These are phyloP conservation scores for Calidris pygmaea DNA, from an alignment of 2,113 vertebrate species.

Conservation along the genomic window DNA sequence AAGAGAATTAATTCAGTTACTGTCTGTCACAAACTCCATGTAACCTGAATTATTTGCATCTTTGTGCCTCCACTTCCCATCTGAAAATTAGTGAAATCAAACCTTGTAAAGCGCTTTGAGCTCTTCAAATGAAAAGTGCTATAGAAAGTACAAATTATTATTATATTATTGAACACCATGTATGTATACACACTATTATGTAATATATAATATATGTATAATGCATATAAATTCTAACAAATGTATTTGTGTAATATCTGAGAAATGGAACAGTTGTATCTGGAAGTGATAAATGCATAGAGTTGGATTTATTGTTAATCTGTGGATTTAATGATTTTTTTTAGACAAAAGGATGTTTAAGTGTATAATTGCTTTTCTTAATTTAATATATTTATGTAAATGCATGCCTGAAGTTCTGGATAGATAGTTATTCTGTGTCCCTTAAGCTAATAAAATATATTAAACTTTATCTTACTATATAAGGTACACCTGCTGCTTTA, in stretches of 20 bases:
- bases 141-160: conserved; percentile 63
- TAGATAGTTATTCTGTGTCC: conserved; percentile 81
- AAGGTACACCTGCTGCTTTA: conserved; percentile 59
- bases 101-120: conserved; percentile 49
- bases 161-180: conserved; percentile 75
- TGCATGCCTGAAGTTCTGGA: conserved; percentile 82
- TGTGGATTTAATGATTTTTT: conserved; percentile 81
- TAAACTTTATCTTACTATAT: conserved; percentile 76
- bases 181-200: conserved; percentile 83
- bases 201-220: conserved; percentile 86
- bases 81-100: conserved; percentile 21
- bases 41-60: not conserved
- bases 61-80: conserved; percentile 30
- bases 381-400: conserved; percentile 83
- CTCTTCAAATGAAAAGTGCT: conserved; percentile 61
- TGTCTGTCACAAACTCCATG: not conserved
- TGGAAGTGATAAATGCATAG: conserved; percentile 80
- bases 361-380: conserved; percentile 81
- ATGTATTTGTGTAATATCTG: conserved; percentile 81
- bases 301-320: conserved; percentile 81
- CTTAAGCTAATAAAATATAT: conserved; percentile 80
- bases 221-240: conserved; percentile 85
- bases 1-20: not conserved
- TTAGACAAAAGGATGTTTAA: conserved; percentile 80
- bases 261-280: conserved; percentile 79